Evolutionary conservation across 2,113 vertebrate genomes (phyloP).

Genomic region (Deroptyus accipitrinus): DNA sequence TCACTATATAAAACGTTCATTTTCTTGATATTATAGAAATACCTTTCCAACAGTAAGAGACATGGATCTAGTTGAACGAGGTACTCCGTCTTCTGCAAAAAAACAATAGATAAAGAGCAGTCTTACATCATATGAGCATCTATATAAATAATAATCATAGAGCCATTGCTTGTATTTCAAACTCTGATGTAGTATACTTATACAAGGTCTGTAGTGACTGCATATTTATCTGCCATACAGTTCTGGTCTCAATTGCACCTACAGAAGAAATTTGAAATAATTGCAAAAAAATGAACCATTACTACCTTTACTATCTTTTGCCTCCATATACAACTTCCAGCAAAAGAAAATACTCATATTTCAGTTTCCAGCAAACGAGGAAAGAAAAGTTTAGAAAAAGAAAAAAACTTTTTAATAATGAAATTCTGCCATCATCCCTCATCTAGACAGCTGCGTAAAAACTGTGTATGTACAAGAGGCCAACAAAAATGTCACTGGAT

Average conservation of each 20-base stretch:
- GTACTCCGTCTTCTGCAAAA: conserved; percentile 89
- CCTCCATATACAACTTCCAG: background rate
- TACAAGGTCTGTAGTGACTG: background rate
- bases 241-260: background rate
- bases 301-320: background rate
- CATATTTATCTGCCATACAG: background rate
- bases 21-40: conserved; percentile 39
- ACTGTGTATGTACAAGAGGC: background rate
- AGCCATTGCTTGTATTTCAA: background rate
- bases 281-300: background rate
- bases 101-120: conserved; percentile 33
- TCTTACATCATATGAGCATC: background rate
- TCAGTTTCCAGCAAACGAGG: background rate
- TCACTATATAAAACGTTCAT: background rate
- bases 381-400: background rate
- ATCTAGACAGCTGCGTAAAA: background rate
- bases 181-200: background rate
- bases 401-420: background rate
- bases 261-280: background rate
- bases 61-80: conserved; percentile 90
- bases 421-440: background rate
- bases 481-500: background rate
- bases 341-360: background rate
- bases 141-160: background rate
- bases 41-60: conserved; percentile 96